Conservation (phyloP, 2,113 vertebrate species). For the Triplophysa dalaica region DNA sequence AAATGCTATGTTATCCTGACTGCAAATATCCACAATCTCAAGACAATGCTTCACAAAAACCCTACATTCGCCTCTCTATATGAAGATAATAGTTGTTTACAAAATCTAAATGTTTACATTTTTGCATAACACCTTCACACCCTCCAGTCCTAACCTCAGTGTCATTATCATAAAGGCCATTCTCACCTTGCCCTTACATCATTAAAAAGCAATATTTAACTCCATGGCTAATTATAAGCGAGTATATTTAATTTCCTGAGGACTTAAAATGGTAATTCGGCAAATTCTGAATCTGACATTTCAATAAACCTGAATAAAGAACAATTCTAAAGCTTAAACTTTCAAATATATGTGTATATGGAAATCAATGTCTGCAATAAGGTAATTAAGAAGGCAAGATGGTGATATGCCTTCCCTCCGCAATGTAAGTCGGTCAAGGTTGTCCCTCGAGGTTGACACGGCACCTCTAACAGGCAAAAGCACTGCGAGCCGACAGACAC, state of each 20-base stretch:
- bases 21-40: too few relatives aligned
- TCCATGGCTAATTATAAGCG: constrained; percentile 36
- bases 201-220: constrained; percentile 39
- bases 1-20: too few relatives aligned
- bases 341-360: background rate
- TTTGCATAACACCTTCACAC: constrained; percentile 15
- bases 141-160: constrained; percentile 1
- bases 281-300: constrained; percentile 22
- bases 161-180: constrained; percentile 1
- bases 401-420: constrained; percentile 9
- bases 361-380: background rate
- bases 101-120: background rate
- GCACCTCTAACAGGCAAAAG: constrained; percentile 27
- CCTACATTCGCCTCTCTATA: background rate
- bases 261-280: constrained; percentile 37
- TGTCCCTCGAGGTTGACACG: background rate
- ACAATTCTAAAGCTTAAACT: constrained; percentile 17
- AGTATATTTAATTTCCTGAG: constrained; percentile 40
- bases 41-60: too few relatives aligned
- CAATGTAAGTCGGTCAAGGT: constrained; percentile 24
- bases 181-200: background rate
- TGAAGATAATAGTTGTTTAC: background rate
- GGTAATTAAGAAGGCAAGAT: constrained; percentile 16
- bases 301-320: constrained; percentile 7
- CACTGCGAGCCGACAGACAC: constrained; percentile 4